Base-by-base conservation (phyloP, 2,797 vertebrate genomes). In the Pristis pectinata region DNA sequence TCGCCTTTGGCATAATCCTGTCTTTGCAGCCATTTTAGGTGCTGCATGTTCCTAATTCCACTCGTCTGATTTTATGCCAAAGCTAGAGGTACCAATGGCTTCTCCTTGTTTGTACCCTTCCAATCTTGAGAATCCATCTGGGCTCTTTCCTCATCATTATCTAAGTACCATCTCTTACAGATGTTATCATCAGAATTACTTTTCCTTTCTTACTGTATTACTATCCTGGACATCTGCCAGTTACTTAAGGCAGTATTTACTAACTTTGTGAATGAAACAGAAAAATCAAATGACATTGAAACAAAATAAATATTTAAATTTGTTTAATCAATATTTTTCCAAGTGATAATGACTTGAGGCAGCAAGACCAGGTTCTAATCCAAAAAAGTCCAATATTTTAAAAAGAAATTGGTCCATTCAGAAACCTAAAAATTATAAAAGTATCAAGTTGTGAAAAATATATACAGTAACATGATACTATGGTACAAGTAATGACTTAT, bases 371-470 rank as follows among this genome's bases (percentile, higher is more conserved):
- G 87, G n/a, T 59, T 87, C 27, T 61, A 64, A n/a, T 91, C 59
- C 87, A 91, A 64, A 91, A 91, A 67, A 41, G 59, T 64, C 34
- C 34, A 91, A 91, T 91, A 91, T 91, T 91, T 91, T 17, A 64
- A 11, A 49, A 83, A 61, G 59, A 64, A 61, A 64, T 22, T 34
- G 24, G n/a, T 2, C 59, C 64, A 30, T 89, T 89, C 56, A 37
- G 0, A 37, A 34, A 59, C 24, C 34, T 87, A 6, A 34, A 61
- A n/a, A 64, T 22, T 19, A 37, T 22, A 22, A 64, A 91, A 91
- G n/a, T 91, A 91, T 37, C n/a, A 61, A 79, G 24, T 56, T 53
- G 53, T 85, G 82, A 34, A 87, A 59, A 87, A 87, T 77, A 41
- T 77, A 77, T 2, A 61, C 59, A 59, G n/a, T 9, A 64, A 61